These are phyloP conservation scores for Dilophus febrilis DNA, from an alignment of 2,888 invertebrate species.

Conservation along the genomic window DNA sequence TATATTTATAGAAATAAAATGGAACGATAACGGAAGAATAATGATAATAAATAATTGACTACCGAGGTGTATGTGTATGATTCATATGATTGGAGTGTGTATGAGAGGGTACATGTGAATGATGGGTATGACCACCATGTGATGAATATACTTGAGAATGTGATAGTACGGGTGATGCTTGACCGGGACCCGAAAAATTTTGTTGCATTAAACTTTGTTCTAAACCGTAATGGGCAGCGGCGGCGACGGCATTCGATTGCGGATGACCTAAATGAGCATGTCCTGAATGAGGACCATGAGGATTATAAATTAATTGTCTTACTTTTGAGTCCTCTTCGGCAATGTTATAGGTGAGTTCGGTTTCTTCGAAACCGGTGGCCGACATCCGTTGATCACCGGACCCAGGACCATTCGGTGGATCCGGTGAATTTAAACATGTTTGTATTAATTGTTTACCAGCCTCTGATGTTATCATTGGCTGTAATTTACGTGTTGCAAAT, in stretches of 20 bases:
- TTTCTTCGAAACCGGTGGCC: slow-evolving; percentile 96
- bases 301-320: slow-evolving; percentile 84
- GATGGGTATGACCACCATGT: slow-evolving; percentile 31
- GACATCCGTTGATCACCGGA: slow-evolving; percentile 91
- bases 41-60: slow-evolving; percentile 27
- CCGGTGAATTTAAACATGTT: slow-evolving; percentile 95
- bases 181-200: slow-evolving; percentile 30
- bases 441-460: slow-evolving; percentile 96
- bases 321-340: slow-evolving; percentile 93
- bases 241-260: too few relatives aligned
- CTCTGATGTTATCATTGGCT: slow-evolving; percentile 98
- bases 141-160: slow-evolving; percentile 27
- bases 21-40: not conserved
- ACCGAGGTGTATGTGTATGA: slow-evolving; percentile 67
- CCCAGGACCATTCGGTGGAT: slow-evolving; percentile 53
- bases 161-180: slow-evolving; percentile 50
- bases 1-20: not conserved
- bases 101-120: slow-evolving; percentile 56
- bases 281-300: slow-evolving; percentile 40
- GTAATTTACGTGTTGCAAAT: slow-evolving; percentile 94
- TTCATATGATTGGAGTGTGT: slow-evolving; percentile 47
- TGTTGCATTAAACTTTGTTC: slow-evolving; percentile 61
- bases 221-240: slow-evolving; percentile 44
- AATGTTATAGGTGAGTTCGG: slow-evolving; percentile 92
- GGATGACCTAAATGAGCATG: slow-evolving; percentile 50